phyloP scores from a whole-genome alignment of 35 echinoderm and acorn worm species.

The Apostichopus californicus region DNA sequence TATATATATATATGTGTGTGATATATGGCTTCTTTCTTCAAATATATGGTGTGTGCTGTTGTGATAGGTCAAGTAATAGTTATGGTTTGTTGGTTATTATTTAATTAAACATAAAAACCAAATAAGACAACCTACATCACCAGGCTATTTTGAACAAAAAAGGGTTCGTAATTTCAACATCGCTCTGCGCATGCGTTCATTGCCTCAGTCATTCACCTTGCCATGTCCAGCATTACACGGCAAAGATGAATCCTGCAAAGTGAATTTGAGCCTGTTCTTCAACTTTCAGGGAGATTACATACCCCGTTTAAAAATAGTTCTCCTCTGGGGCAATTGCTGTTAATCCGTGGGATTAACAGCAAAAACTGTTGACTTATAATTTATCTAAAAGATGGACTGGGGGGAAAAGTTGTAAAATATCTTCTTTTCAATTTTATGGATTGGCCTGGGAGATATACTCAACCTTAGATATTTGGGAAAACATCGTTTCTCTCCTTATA shows the following conservation, averaged over 20 bases:
- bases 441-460: slow-evolving; percentile 22
- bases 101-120: too few relatives aligned
- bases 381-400: slow-evolving; percentile 32
- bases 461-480: slow-evolving; percentile 19
- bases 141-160: too few relatives aligned
- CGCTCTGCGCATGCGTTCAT: neutral
- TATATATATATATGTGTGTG: too few relatives aligned
- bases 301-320: neutral
- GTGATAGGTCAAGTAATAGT: too few relatives aligned
- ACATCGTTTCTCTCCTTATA: neutral
- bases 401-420: slow-evolving; percentile 8
- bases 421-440: neutral
- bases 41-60: too few relatives aligned
- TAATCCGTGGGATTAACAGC: slow-evolving; percentile 33
- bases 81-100: too few relatives aligned
- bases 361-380: slow-evolving; percentile 54
- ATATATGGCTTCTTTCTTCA: too few relatives aligned
- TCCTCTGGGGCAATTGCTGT: neutral
- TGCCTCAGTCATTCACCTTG: neutral
- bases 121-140: too few relatives aligned
- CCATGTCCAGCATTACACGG: neutral
- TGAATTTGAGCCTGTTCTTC: slow-evolving; percentile 1
- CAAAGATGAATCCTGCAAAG: neutral
- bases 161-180: neutral
- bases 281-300: neutral